These are phyloP conservation scores for Rotaria magnacalcarata DNA, from an alignment of 2,888 invertebrate genomes.

Conservation along the genomic window DNA sequence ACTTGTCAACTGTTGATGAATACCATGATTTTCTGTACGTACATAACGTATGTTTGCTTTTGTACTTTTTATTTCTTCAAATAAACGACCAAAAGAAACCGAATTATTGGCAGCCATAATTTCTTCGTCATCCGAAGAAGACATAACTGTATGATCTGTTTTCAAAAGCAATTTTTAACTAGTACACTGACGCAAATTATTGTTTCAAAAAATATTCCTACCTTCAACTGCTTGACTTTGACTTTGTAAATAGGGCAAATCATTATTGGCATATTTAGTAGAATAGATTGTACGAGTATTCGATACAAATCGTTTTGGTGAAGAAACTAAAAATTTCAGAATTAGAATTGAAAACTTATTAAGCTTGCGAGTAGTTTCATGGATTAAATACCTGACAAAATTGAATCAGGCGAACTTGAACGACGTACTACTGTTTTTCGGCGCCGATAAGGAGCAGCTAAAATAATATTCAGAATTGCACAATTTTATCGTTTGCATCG, in stretches of 20 bases:
- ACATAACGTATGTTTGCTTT: background rate
- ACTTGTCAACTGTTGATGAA: background rate
- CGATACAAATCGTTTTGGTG: background rate
- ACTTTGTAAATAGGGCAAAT: background rate
- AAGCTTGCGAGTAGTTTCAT: background rate
- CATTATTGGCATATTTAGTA: background rate
- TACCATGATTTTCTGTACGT: background rate
- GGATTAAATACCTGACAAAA: background rate
- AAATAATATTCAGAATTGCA: too few species aligned
- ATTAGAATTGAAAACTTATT: background rate
- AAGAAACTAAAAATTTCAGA: background rate
- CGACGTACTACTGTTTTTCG: too few species aligned
- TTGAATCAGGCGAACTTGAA: background rate
- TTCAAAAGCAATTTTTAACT: too few species aligned
- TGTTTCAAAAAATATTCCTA: background rate
- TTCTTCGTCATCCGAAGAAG: too few species aligned
- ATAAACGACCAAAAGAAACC: background rate
- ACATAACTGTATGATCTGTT: too few species aligned
- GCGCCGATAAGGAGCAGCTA: too few species aligned
- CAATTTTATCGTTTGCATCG: too few species aligned
- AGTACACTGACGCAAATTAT: background rate
- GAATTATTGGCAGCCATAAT: background rate
- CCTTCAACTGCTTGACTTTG: background rate
- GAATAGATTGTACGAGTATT: background rate
- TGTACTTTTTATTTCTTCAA: background rate